These are phyloP conservation scores for Taeniopygia guttata DNA, from an alignment of 2,797 vertebrate genomes.

Conservation along the genomic window DNA sequence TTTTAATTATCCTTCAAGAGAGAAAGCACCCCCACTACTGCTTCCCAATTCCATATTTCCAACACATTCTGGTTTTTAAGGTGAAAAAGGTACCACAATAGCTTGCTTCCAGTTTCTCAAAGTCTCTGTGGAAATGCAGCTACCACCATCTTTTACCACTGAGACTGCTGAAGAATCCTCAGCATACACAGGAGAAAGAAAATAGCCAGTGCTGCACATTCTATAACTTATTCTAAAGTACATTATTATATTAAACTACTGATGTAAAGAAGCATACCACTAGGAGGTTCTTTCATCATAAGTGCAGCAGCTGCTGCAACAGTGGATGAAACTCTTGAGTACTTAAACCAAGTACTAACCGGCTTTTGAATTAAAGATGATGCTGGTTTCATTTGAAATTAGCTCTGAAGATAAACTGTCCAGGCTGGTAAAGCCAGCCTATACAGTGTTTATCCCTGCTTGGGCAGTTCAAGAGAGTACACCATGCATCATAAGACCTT, in stretches of 20 bases:
- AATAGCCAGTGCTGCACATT: not conserved
- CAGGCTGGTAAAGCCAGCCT: not conserved
- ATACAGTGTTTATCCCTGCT: not conserved
- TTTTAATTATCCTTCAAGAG: not conserved
- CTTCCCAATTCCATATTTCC: not conserved
- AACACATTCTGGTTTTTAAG: not conserved
- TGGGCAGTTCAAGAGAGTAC: not conserved
- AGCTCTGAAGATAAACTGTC: slow-evolving; percentile 1
- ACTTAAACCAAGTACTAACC: not conserved
- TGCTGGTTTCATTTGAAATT: not conserved
- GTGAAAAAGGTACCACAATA: not conserved
- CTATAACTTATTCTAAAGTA: not conserved
- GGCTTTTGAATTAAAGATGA: not conserved
- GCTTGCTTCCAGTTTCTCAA: not conserved
- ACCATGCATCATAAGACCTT: not conserved
- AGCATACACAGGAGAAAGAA: not conserved
- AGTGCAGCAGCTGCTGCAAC: not conserved
- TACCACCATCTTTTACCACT: not conserved
- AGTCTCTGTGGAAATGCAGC: not conserved
- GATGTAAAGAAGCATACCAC: not conserved
- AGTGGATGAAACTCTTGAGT: not conserved
- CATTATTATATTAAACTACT: not conserved
- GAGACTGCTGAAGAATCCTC: not conserved
- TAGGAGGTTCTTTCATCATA: not conserved
- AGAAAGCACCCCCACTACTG: not conserved